phyloP scores from a whole-genome alignment of 1,140 invertebrate genomes.

The Sitodiplosis mosellana region DNA sequence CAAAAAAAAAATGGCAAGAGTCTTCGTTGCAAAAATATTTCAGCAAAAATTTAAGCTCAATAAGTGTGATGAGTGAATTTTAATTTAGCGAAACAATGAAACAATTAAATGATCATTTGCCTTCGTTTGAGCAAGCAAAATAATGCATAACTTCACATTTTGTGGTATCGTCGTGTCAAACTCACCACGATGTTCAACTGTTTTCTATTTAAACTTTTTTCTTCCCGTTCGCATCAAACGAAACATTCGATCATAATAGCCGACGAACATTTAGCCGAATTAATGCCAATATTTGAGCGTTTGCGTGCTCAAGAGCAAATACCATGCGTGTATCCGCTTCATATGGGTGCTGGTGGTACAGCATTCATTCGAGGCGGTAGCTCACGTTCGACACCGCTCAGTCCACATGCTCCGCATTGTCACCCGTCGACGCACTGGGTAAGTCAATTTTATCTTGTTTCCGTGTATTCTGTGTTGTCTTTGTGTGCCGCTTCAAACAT shows the following conservation, averaged over 20 bases:
- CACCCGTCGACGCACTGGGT: slow-evolving; percentile 50
- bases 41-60: too few relatives aligned
- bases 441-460: slow-evolving; percentile 10
- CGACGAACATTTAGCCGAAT: slow-evolving; percentile 79
- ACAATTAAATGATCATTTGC: background rate
- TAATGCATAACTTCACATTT: too few relatives aligned
- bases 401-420: slow-evolving; percentile 25
- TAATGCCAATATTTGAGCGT: slow-evolving; percentile 85
- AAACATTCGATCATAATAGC: slow-evolving; percentile 32
- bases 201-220: too few relatives aligned
- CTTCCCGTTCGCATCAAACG: too few relatives aligned
- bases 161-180: too few relatives aligned
- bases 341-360: slow-evolving; percentile 41
- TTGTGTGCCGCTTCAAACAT: too few relatives aligned
- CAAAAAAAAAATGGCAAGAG: too few relatives aligned
- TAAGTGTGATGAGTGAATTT: background rate
- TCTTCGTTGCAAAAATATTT: too few relatives aligned
- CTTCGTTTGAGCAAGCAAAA: background rate
- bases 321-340: slow-evolving; percentile 69
- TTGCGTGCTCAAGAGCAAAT: slow-evolving; percentile 71
- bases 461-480: too few relatives aligned
- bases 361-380: slow-evolving; percentile 23
- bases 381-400: slow-evolving; percentile 23
- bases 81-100: background rate
- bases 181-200: too few relatives aligned